Conservation (phyloP, 2,113 vertebrate species). For the Gasterosteus nipponicus region DNA sequence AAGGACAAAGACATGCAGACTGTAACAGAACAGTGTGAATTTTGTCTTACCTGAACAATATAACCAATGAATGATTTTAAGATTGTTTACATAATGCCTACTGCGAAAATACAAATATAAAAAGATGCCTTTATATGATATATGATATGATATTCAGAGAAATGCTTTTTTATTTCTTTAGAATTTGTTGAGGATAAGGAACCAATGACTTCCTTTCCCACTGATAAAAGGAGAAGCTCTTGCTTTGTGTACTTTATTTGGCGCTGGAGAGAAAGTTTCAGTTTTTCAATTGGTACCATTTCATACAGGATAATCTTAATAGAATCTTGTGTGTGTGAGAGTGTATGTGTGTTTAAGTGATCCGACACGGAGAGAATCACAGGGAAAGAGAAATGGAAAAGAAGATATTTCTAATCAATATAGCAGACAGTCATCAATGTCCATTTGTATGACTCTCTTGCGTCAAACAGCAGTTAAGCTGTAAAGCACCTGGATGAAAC, state of each 20-base stretch:
- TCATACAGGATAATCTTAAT: slow-evolving; percentile 74
- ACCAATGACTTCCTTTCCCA: slow-evolving; percentile 48
- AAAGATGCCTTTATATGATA: not conserved
- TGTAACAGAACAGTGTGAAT: not conserved
- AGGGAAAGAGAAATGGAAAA: slow-evolving; percentile 40
- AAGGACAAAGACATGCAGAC: not conserved
- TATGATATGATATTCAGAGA: slow-evolving; percentile 1
- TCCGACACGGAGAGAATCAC: slow-evolving; percentile 24
- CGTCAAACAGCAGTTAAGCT: slow-evolving; percentile 19
- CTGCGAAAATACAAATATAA: not conserved
- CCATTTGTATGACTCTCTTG: slow-evolving; percentile 43
- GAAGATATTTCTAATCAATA: slow-evolving; percentile 42
- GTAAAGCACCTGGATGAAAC: not conserved
- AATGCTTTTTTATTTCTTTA: not conserved
- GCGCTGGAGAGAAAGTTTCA: slow-evolving; percentile 60
- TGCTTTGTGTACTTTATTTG: slow-evolving; percentile 49
- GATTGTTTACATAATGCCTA: not conserved
- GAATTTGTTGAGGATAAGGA: slow-evolving; percentile 20
- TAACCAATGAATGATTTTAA: not conserved
- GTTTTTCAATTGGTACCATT: slow-evolving; percentile 71
- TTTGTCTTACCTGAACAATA: not conserved
- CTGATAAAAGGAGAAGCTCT: slow-evolving; percentile 49
- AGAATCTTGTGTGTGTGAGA: slow-evolving; percentile 52
- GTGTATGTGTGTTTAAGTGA: slow-evolving; percentile 19
- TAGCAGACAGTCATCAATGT: slow-evolving; percentile 42